Evolutionary conservation across 2,888 invertebrate genomes (phyloP), one percentile per base, ranked within the genome.

Genomic region (Drepana falcataria): DNA sequence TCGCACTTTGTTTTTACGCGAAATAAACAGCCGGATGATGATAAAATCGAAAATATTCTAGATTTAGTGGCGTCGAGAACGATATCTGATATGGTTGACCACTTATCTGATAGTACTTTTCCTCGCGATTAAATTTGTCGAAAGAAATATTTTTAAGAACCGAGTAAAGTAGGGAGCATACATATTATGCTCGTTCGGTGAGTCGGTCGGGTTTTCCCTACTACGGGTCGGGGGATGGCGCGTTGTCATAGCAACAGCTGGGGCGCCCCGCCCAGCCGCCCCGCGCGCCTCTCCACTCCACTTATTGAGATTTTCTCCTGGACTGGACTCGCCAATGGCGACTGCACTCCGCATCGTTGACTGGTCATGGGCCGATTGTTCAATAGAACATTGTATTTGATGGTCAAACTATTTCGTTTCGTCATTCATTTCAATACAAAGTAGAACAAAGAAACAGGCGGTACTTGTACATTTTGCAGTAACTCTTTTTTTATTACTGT

Each of bases 211-310:
- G 68, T 71, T 71, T 70, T 71, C 70, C 69, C 68, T 69, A 59
- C 68, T 61, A 68, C 56, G 60, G 71, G 62, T 73, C 63, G 71
- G 72, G 73, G 73, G 75, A 77, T 79, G 79, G 79, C 68, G 75
- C 76, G 87, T 89, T 81, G 77, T 82, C 76, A 83, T 87, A 79
- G 77, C 75, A 68, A 89, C 85, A 73, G 80, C 79, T 82, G 73
- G 80, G 79, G 78, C 75, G 83, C 85, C 85, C 86, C 85, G 83
- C 85, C 86, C 85, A 82, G 66, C 66, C 68, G 65, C 70, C 71
- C 65, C 68, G 57, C 63, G 68, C 72, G 62, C 72, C 76, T 75
- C 75, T 75, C 70, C 74, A 71, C 70, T 72, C 73, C 64, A 74
- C 72, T 76, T 78, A 77, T 73, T 71, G 76, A 80, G 77, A 79